Percentiles rank a stretch among this genome's conserved stretches.
phyloP scores from a whole-genome alignment of 2,797 vertebrate species.

The Macropus fuliginosus region DNA sequence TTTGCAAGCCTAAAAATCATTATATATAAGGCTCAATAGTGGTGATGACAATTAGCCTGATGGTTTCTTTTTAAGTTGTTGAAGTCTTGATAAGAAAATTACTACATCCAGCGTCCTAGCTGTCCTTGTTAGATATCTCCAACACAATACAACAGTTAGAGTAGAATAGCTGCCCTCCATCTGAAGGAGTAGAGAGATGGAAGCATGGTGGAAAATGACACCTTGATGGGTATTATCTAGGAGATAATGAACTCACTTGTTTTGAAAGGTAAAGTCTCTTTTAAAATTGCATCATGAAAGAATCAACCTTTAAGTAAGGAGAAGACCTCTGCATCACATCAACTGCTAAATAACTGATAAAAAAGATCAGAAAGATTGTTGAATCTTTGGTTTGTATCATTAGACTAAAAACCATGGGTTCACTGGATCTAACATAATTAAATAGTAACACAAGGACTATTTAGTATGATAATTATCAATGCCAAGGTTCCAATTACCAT shows the following conservation, averaged over 20 bases:
- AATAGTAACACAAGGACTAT: neutral
- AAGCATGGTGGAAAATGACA: neutral
- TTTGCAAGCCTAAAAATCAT: too few relatives aligned
- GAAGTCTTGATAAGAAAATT: neutral
- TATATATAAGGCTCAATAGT: neutral
- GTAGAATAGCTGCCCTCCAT: neutral
- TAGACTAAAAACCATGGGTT: conserved; percentile 1
- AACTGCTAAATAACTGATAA: neutral
- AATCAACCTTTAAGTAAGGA: neutral
- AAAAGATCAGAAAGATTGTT: neutral
- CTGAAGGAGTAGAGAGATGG: neutral
- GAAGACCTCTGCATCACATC: neutral
- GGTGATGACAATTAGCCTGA: neutral
- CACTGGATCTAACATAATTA: conserved; percentile 40
- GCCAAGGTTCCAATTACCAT: neutral
- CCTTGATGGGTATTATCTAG: neutral
- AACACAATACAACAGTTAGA: neutral
- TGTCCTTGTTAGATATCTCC: neutral
- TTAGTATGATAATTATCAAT: conserved; percentile 39
- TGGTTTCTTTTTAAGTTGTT: neutral
- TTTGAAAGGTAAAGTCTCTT: conserved; percentile 1
- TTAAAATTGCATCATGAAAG: conserved; percentile 7
- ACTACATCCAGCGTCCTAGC: neutral
- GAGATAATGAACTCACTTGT: neutral
- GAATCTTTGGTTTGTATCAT: conserved; percentile 25